phyloP scores from a whole-genome alignment of 2,888 invertebrate species.

The Lysandra bellargus region DNA sequence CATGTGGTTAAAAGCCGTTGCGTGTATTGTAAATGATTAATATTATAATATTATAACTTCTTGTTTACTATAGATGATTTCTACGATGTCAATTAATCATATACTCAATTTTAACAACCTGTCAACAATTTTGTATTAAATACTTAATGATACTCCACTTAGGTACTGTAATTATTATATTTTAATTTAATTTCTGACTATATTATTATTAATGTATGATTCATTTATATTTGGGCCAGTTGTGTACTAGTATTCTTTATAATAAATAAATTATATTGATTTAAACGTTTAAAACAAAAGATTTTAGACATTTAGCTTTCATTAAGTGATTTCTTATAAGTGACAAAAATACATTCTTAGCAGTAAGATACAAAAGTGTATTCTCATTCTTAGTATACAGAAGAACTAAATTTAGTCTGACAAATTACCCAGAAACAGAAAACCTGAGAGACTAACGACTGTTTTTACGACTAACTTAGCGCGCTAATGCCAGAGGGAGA shows the following conservation, averaged over 20 bases:
- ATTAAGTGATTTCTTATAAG: background rate
- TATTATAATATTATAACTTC: background rate
- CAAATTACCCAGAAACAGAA: conserved; percentile 12
- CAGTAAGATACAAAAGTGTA: background rate
- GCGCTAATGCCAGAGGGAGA: background rate
- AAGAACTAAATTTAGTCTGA: background rate
- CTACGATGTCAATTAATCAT: background rate
- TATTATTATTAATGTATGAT: background rate
- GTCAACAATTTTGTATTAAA: background rate
- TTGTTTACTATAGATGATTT: background rate
- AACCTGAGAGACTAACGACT: conserved; percentile 19
- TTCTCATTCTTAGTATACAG: background rate
- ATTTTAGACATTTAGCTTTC: background rate
- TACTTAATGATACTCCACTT: background rate
- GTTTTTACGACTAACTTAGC: conserved; percentile 18
- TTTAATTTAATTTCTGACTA: background rate
- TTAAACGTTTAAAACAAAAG: too few relatives aligned
- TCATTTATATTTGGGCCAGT: background rate
- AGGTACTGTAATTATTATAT: background rate
- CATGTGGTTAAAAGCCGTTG: background rate
- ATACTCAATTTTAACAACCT: background rate
- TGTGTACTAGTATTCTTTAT: background rate
- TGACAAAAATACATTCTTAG: too few relatives aligned
- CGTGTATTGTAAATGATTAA: background rate
- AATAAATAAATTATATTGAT: too few relatives aligned